Evolutionary conservation across 2,888 invertebrate species (phyloP), one percentile per base, ranked within the genome.

Genomic region (Trisateles emortualis): DNA sequence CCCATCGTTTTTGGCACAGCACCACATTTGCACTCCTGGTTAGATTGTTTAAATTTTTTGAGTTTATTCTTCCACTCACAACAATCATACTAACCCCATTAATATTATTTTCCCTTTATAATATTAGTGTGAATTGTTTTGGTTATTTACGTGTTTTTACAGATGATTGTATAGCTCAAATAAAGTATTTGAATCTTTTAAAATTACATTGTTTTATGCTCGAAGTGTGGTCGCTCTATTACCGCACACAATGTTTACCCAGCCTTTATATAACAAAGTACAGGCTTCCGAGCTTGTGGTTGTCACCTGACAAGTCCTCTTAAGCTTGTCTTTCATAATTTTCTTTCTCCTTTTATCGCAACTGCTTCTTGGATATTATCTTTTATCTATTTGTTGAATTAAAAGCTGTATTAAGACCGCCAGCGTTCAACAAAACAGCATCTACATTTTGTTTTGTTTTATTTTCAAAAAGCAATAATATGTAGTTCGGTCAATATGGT

Each of bases 291-390:
- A 52, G 49, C 70, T 69, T 61, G 61, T 39, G 74, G 74, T 70
- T 86, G 86, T 82, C 86, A 86, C 77, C 84, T 86, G 84, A 81
- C 86, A 87, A 79, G 74, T 77, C 70, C 70, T 75, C 73, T 80
- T 73, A 79, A 80, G 76, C 79, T 53, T 72, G 77, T 76, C 79
- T 82, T 81, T 83, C 76, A 84, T 82, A 84, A 86, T 84, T 81
- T 78, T 76, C 78, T 77, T 81, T 75, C 65, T 74, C 69, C 71
- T 65, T 79, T 81, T 74, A 75, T 75, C 63, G 52, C 72, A 36
- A 45, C 60, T 52, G 63, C 69, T 75, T 70, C 72, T 72, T 59
- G 74, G 76, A 79, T 79, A 81, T 74, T 78, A 80, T 81, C 81
- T 83, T 81, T 81, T 78, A 80, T 81, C 79, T 82, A 76, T 79